Base-by-base conservation (phyloP, 2,113 vertebrate genomes). In the Thunnus thynnus region DNA sequence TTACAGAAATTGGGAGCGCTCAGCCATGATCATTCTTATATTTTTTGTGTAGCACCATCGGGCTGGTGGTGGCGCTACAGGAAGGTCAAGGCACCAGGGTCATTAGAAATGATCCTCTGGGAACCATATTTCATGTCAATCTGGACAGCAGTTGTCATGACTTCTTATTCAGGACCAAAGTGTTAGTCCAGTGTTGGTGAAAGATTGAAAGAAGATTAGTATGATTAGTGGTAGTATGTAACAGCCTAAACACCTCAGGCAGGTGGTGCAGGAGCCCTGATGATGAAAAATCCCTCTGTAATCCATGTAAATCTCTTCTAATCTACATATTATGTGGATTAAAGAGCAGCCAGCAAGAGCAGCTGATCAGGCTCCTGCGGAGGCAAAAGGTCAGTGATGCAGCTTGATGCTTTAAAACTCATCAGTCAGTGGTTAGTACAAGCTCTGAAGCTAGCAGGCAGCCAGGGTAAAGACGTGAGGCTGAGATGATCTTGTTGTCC, bases 261-360 rank as follows among this genome's bases (percentile, higher is more conserved):
- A 66, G 54, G n/a, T 9, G 71, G 13, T 64, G 41, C 11, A 25
- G 20, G 44, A 61, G 36, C 13, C 25, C 25, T n/a, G 50, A 63
- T 48, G 36, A 13, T 72, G 64, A 65, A 58, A 76, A 76, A 80
- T 65, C 63, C 14, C 27, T 57, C 11, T 25, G 44, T 84, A 81
- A 87, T 78, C 73, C 60, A 56, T 11, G 2, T 41, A 27, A 80
- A 17, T 79, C 41, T 84, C 46, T 48, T 54, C 52, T 71, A 67
- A 81, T 51, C 64, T 56, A 46, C 61, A 51, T 30, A 68, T 44
- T 16, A 74, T 58, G 36, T 57, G 48, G 52, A 80, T 72, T 81
- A 72, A 22, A 57, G 16, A 75, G 60, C 65, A 62, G 50, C 32
- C 58, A 30, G 32, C 46, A 2, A 10, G 46, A 50, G 10, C 65